Evolutionary conservation across 2,888 invertebrate genomes (phyloP), one percentile per base, ranked within the genome.

Genomic region (Apotomis betuletana): DNA sequence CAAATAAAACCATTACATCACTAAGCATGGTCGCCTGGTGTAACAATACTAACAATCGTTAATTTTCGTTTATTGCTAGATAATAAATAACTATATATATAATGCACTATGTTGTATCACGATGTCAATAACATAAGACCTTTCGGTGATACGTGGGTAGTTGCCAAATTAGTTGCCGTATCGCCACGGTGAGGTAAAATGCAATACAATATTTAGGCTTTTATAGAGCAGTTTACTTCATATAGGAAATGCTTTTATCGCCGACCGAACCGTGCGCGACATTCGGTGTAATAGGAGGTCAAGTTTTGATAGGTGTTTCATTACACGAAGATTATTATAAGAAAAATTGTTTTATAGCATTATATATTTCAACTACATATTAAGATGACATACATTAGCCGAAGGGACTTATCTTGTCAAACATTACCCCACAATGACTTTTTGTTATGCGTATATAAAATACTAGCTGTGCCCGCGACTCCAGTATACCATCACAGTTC

Each of bases 1-100:
- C 75, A 77, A 78, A 61, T 75, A 74, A 74, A 75, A 68, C 75
- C 61, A 73, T 75, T 74, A 76, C 75, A 69, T 62, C 60, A 72
- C 57, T 52, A 61, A 73, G 65, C 62, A 36, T 51, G 27, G 57
- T 38, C 51, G n/a, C 44, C 44, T n/a, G 58, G 60, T 62, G 69
- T 68, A 59, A 27, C 27, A 27, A 27, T 27, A 27, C 27, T 63
- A 73, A 73, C 73, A 69, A 70, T 74, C 73, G 69, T 75, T 74
- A 73, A 70, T 74, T 74, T 73, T 70, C 70, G 55, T 70, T 64
- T 65, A 70, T 70, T 54, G 46, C 60, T 49, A 5, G 38, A 64
- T 52, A 46, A 13, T 27, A 44, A 38, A 9, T 36, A 59, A 38
- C 12, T 8, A 52, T n/a, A n/a, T n/a, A n/a, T n/a, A n/a, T 60